These are phyloP conservation scores for Leptarthrus brevirostris DNA, from an alignment of 2,888 invertebrate species.

Conservation along the genomic window DNA sequence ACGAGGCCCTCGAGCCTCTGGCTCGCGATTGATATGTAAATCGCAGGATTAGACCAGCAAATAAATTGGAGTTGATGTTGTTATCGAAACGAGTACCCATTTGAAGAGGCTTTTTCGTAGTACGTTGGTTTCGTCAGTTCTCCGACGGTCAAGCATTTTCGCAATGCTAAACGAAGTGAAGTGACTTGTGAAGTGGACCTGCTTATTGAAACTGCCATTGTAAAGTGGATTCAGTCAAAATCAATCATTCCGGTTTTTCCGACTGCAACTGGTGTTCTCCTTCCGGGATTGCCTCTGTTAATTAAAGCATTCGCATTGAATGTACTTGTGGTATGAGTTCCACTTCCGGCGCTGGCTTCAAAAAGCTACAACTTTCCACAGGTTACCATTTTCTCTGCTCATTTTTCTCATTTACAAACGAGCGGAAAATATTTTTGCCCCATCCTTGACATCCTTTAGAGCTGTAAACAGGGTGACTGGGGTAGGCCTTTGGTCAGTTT, in stretches of 20 bases:
- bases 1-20: constrained; percentile 3
- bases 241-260: constrained; percentile 9
- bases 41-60: constrained; percentile 36
- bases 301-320: constrained; percentile 30
- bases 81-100: constrained; percentile 21
- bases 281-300: constrained; percentile 18
- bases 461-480: neutral
- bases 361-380: neutral
- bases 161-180: neutral
- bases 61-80: constrained; percentile 45
- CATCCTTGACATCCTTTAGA: constrained; percentile 34
- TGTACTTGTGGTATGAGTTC: neutral
- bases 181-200: constrained; percentile 20
- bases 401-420: constrained; percentile 40
- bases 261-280: constrained; percentile 28
- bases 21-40: constrained; percentile 42
- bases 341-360: neutral
- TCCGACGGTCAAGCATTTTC: constrained; percentile 16
- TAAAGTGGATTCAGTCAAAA: constrained; percentile 27
- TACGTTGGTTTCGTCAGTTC: neutral
- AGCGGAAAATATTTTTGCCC: constrained; percentile 37
- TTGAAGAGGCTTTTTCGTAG: constrained; percentile 26
- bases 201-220: constrained; percentile 27
- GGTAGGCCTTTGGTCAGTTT: neutral
- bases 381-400: constrained; percentile 27